These are phyloP conservation scores for Anomalospiza imberbis DNA, from an alignment of 2,797 vertebrate species.

Conservation along the genomic window DNA sequence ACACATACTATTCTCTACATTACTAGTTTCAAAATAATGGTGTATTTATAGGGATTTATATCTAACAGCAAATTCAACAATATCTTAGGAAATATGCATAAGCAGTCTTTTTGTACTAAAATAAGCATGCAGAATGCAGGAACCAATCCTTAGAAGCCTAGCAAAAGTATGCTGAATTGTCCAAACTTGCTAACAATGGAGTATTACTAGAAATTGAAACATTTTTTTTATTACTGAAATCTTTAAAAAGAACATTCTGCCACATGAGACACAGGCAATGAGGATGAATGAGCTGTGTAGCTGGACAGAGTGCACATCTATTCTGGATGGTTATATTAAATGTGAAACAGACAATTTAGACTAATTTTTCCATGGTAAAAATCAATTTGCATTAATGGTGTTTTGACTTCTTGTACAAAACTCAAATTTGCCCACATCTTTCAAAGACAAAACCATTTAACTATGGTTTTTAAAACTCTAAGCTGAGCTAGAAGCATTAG, in stretches of 20 bases:
- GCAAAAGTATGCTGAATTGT: background rate
- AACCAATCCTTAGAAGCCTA: background rate
- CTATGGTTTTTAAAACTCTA: background rate
- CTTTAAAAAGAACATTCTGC: background rate
- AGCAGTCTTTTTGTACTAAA: background rate
- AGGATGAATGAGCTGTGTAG: background rate
- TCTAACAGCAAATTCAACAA: background rate
- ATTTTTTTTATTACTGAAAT: background rate
- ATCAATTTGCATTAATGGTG: background rate
- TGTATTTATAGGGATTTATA: background rate
- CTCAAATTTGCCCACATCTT: background rate
- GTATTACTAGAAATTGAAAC: background rate
- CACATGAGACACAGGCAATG: background rate
- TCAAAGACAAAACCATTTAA: background rate
- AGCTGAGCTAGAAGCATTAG: background rate
- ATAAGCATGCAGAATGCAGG: background rate
- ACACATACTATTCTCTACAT: background rate
- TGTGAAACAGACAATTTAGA: background rate
- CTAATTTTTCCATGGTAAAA: background rate
- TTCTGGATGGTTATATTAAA: background rate
- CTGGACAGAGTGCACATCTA: background rate
- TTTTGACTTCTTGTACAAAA: background rate
- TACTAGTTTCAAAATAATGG: background rate
- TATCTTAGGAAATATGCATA: background rate
- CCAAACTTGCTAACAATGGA: background rate